phyloP scores from a whole-genome alignment of 2,888 invertebrate genomes.

The Thecocarcelia acutangulata region DNA sequence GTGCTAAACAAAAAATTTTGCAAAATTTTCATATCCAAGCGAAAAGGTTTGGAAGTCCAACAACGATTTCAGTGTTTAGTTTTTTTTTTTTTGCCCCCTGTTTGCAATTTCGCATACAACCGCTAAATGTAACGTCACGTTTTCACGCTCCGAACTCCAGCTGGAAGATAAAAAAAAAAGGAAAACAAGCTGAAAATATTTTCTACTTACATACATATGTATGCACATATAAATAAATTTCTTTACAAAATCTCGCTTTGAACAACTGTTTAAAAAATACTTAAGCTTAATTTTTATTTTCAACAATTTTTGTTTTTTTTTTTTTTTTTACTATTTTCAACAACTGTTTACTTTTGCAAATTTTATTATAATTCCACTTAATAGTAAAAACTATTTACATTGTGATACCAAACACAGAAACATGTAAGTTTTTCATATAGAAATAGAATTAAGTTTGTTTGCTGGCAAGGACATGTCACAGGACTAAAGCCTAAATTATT shows the following conservation, averaged over 20 bases:
- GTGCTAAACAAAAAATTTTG: background rate
- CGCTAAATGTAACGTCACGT: slow-evolving; percentile 78
- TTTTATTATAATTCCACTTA: background rate
- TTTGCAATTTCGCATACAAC: slow-evolving; percentile 64
- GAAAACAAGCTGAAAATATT: slow-evolving; percentile 1
- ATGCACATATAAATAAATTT: slow-evolving; percentile 25
- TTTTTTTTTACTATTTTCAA: background rate
- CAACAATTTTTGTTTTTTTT: background rate
- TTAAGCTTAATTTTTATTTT: slow-evolving; percentile 41
- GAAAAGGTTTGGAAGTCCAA: slow-evolving; percentile 10
- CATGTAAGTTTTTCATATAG: too few relatives aligned
- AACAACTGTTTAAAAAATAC: slow-evolving; percentile 54
- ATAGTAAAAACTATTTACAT: background rate
- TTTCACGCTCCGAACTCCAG: slow-evolving; percentile 76
- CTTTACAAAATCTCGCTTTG: slow-evolving; percentile 44
- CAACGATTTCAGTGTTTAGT: slow-evolving; percentile 26
- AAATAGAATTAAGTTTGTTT: too few relatives aligned
- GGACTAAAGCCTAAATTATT: too few relatives aligned
- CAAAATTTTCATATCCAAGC: slow-evolving; percentile 10
- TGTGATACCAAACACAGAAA: too few relatives aligned
- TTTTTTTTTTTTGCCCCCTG: background rate
- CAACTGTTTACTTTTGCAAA: background rate
- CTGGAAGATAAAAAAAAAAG: slow-evolving; percentile 53
- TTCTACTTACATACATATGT: background rate
- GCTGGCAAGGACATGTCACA: too few relatives aligned